phyloP scores from a whole-genome alignment of 2,797 vertebrate species.

The Arctocebus calabarensis region DNA sequence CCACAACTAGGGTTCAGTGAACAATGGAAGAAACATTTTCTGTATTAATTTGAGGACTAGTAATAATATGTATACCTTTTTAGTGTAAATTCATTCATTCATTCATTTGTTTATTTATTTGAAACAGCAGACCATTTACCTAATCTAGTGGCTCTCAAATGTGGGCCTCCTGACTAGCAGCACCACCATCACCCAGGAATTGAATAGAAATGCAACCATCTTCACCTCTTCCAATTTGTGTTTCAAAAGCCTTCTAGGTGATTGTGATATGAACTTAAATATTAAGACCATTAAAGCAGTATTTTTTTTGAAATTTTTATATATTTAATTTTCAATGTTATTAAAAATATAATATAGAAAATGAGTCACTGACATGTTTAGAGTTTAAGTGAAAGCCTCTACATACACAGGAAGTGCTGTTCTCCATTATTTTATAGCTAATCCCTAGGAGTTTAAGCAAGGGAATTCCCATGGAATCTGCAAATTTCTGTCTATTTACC shows the following conservation, averaged over 20 bases:
- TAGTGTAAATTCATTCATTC: not conserved
- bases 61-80: not conserved
- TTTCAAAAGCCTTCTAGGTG: not conserved
- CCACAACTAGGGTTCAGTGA: not conserved
- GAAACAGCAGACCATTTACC: not conserved
- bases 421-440: slow-evolving; percentile 25
- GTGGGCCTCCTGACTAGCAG: not conserved
- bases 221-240: not conserved
- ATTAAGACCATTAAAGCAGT: not conserved
- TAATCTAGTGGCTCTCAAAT: not conserved
- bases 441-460: not conserved
- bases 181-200: not conserved
- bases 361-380: slow-evolving; percentile 65
- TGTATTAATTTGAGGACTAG: not conserved
- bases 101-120: not conserved
- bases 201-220: not conserved
- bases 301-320: not conserved
- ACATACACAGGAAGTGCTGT: slow-evolving; percentile 19
- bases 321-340: not conserved
- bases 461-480: not conserved
- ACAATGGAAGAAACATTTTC: not conserved
- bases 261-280: not conserved
- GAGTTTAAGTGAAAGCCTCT: slow-evolving; percentile 58
- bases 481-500: not conserved
- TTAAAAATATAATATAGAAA: slow-evolving; percentile 45